Evolutionary conservation across 2,113 vertebrate species (phyloP).

Genomic region (Malurus elegans): DNA sequence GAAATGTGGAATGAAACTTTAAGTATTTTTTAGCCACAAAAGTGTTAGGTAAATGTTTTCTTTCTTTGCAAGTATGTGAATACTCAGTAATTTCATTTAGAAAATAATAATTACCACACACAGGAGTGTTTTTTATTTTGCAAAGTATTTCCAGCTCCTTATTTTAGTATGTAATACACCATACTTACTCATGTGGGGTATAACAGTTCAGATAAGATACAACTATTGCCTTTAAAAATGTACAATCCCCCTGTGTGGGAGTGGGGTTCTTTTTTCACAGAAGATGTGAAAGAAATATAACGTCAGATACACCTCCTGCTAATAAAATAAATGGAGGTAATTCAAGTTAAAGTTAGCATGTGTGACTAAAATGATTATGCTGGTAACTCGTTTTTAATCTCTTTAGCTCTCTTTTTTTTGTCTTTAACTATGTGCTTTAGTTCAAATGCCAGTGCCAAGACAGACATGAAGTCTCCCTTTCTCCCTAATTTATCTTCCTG

Average conservation of each 20-base stretch:
- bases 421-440: background rate
- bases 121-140: too few relatives aligned
- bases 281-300: background rate
- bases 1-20: background rate
- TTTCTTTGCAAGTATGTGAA: background rate
- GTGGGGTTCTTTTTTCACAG: background rate
- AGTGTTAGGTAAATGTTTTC: background rate
- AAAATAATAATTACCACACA: background rate
- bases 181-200: background rate
- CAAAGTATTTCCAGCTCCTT: background rate
- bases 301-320: background rate
- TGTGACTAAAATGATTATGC: background rate
- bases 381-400: background rate
- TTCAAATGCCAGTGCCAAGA: background rate
- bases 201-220: background rate
- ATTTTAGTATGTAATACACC: background rate
- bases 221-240: background rate
- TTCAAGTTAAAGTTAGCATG: background rate
- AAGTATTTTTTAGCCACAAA: background rate
- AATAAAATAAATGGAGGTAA: background rate
- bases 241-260: background rate
- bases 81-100: background rate
- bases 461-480: background rate
- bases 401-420: background rate
- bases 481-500: background rate